phyloP scores from a whole-genome alignment of 1,140 invertebrate species.

The Papilio glaucus region DNA sequence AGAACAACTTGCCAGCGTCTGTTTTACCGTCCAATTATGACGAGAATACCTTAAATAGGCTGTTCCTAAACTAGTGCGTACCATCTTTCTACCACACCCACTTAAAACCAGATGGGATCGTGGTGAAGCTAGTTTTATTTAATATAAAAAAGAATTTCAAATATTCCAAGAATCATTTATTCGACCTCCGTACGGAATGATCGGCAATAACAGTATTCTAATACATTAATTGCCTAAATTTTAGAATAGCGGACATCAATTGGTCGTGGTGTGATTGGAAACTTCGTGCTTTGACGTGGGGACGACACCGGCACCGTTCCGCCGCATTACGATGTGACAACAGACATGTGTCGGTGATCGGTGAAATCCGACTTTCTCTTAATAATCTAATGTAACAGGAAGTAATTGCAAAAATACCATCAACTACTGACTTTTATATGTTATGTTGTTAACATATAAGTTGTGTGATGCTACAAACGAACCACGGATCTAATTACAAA shows the following conservation, averaged over 20 bases:
- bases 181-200: constrained; percentile 3
- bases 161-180: background rate
- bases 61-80: too few species aligned
- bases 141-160: too few species aligned
- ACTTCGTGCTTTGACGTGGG: constrained; percentile 27
- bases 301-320: constrained; percentile 30
- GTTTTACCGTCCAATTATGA: too few species aligned
- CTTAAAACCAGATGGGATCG: too few species aligned
- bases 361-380: constrained; percentile 29
- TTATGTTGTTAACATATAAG: background rate
- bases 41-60: too few species aligned
- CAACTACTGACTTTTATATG: background rate
- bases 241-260: constrained; percentile 31
- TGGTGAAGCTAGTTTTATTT: too few species aligned
- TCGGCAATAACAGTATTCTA: constrained; percentile 22
- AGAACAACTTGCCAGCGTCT: too few species aligned
- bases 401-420: background rate
- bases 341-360: constrained; percentile 6
- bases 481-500: too few species aligned
- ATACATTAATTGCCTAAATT: constrained; percentile 27
- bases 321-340: constrained; percentile 26
- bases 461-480: too few species aligned
- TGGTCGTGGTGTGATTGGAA: constrained; percentile 28
- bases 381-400: constrained; percentile 24
- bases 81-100: too few species aligned